A percentile compares a stretch with the other conserved stretches of the same genome.
phyloP scores from a whole-genome alignment of 2,113 vertebrate species.

The Phyllostomus hastatus region DNA sequence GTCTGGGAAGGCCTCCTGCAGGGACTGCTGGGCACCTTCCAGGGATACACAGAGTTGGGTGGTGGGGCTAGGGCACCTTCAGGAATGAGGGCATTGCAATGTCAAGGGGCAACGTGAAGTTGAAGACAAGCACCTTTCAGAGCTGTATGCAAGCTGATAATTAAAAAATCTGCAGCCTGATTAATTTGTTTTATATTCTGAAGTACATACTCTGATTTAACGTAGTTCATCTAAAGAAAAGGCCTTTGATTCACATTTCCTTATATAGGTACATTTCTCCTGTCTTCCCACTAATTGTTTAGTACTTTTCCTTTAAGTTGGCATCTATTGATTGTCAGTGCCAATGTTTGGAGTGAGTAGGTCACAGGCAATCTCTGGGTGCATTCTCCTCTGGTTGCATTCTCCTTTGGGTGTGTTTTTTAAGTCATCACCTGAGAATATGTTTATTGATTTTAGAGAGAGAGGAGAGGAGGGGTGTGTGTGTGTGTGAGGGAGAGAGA shows the following conservation, averaged over 20 bases:
- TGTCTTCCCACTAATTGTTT: not conserved
- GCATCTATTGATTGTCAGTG: not conserved
- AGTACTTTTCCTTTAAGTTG: not conserved
- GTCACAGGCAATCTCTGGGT: not conserved
- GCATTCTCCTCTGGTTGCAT: fast-evolving
- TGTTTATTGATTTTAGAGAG: too few species aligned
- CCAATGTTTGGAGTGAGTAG: not conserved
- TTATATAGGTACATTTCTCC: not conserved
- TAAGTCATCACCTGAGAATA: too few species aligned
- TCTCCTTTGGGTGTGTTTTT: not conserved
- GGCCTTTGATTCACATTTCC: not conserved
- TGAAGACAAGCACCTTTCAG: not conserved
- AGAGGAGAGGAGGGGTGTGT: too few species aligned
- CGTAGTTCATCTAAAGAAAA: not conserved
- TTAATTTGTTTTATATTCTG: not conserved
- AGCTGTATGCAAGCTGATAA: not conserved
- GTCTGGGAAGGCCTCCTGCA: not conserved
- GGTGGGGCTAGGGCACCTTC: too few species aligned
- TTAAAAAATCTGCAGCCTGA: not conserved
- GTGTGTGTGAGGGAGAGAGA: too few species aligned
- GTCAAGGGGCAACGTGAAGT: too few species aligned
- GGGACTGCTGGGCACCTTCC: not conserved
- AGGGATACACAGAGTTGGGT: too few species aligned
- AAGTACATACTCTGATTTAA: not conserved
- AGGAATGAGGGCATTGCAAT: not conserved